Conservation (phyloP, 1,140 invertebrate genomes). For the Chrysomallon squamiferum region DNA sequence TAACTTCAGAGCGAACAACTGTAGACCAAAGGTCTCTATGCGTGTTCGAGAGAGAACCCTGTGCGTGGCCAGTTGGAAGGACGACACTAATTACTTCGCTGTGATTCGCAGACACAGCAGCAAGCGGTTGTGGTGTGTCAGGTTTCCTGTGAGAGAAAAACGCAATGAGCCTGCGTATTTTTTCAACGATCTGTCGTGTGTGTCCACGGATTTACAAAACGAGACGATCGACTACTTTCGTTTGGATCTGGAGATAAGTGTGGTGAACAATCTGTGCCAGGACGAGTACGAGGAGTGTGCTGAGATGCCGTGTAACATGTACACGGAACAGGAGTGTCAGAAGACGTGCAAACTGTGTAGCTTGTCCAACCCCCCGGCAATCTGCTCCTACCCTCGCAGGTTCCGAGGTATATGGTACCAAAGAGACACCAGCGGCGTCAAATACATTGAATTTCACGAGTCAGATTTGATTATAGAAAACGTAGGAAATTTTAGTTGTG, state of each 20-base stretch:
- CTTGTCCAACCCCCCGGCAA: conserved; percentile 7
- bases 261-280: conserved; percentile 28
- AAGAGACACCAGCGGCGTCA: conserved; percentile 9
- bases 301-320: conserved; percentile 23
- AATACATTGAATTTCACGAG: conserved; percentile 19
- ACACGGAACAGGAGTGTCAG: conserved; percentile 32
- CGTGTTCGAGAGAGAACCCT: conserved; percentile 25
- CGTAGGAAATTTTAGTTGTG: conserved; percentile 36
- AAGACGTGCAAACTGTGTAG: conserved; percentile 35
- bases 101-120: conserved; percentile 25
- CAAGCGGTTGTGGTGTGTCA: conserved; percentile 39
- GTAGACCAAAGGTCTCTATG: conserved; percentile 28
- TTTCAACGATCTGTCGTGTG: conserved; percentile 33
- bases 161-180: conserved; percentile 18
- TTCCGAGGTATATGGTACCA: conserved; percentile 28
- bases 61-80: conserved; percentile 34
- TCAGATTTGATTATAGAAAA: conserved; percentile 23
- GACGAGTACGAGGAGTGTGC: conserved; percentile 42
- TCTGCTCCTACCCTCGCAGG: conserved; percentile 28
- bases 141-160: conserved; percentile 19
- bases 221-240: conserved; percentile 15
- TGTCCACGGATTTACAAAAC: neutral
- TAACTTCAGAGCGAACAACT: conserved; percentile 31
- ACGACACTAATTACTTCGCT: conserved; percentile 30
- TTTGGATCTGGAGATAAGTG: conserved; percentile 20